Conservation (phyloP, 2,113 vertebrate species). For the Eudorcas thomsonii region DNA sequence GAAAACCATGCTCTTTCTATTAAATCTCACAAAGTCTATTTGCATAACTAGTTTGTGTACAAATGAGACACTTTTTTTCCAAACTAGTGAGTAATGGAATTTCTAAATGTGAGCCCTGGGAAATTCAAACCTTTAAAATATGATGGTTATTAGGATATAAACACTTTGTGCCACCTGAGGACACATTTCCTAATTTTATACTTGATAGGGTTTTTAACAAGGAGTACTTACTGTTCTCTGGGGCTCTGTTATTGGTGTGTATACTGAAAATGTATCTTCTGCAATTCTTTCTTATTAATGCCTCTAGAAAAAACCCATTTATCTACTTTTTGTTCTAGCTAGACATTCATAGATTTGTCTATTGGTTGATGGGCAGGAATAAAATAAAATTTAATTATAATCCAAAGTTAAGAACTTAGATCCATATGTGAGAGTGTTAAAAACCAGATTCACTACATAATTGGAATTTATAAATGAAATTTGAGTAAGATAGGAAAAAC, state of each 20-base stretch:
- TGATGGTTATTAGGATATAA: neutral
- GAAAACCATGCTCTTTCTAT: neutral
- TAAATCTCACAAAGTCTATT: neutral
- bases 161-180: neutral
- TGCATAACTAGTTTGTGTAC: neutral
- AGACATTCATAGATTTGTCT: neutral
- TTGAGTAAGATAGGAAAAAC: neutral
- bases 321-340: neutral
- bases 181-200: neutral
- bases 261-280: neutral
- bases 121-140: neutral
- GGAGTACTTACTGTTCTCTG: neutral
- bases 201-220: neutral
- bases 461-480: neutral
- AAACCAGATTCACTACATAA: neutral
- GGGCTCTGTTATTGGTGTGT: neutral
- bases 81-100: constrained; percentile 30
- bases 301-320: neutral
- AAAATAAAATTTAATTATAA: constrained; percentile 9
- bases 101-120: neutral
- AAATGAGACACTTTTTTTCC: neutral
- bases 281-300: neutral
- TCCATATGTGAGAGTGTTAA: neutral
- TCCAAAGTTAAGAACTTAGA: neutral
- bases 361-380: neutral